These are phyloP conservation scores for Odontophorus gujanensis DNA, from an alignment of 2,113 vertebrate genomes.

Conservation along the genomic window DNA sequence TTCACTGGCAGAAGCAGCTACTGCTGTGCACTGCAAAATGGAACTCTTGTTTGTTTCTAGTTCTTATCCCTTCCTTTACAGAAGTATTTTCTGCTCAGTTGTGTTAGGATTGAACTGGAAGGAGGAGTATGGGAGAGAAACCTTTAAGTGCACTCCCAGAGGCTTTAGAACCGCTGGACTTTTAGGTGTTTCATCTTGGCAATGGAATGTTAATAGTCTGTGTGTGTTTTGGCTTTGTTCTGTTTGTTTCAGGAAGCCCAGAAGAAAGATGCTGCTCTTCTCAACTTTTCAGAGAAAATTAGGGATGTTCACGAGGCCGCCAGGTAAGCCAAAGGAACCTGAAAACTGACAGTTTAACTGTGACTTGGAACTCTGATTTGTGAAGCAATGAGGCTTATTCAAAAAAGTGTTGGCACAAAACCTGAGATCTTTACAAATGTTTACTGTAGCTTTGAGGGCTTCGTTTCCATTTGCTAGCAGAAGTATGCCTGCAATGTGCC, in stretches of 20 bases:
- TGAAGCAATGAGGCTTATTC: background rate
- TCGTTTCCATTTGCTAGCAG: conserved; percentile 48
- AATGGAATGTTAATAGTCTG: conserved; percentile 62
- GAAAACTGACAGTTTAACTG: background rate
- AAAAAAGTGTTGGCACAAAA: conserved; percentile 37
- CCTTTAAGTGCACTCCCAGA: conserved; percentile 14
- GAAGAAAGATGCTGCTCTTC: conserved; percentile 90
- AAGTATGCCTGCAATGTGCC: conserved; percentile 40
- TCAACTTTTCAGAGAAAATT: conserved; percentile 92
- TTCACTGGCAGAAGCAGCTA: background rate
- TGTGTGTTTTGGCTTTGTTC: conserved; percentile 59
- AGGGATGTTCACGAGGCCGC: conserved; percentile 88
- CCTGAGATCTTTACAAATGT: conserved; percentile 19
- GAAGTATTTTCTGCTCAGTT: background rate
- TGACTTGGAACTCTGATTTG: background rate
- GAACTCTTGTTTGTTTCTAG: conserved; percentile 8
- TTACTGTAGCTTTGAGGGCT: conserved; percentile 49
- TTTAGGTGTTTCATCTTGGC: background rate
- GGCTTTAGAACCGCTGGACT: background rate
- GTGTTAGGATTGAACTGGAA: background rate
- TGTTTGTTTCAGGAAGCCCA: conserved; percentile 90
- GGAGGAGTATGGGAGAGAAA: conserved; percentile 16
- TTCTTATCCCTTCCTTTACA: conserved; percentile 19
- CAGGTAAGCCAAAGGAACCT: conserved; percentile 80
- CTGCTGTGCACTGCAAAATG: conserved; percentile 8